These are phyloP conservation scores for Drosophila mettleri DNA, from an alignment of 2,888 invertebrate genomes.

Conservation along the genomic window DNA sequence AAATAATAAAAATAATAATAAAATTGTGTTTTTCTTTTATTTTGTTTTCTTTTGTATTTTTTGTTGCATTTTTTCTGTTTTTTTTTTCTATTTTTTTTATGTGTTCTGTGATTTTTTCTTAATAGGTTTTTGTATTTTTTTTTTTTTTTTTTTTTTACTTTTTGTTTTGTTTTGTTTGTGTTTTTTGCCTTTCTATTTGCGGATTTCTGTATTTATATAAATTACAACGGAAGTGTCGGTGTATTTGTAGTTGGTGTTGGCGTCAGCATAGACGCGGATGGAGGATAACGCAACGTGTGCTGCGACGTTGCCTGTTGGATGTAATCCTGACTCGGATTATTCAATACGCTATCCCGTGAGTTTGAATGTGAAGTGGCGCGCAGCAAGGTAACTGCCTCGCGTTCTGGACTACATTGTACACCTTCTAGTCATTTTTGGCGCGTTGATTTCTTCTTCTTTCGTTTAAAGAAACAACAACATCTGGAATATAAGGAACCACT, in stretches of 20 bases:
- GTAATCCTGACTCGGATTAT: slow-evolving; percentile 86
- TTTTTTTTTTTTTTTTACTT: slow-evolving; percentile 17
- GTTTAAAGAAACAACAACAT: slow-evolving; percentile 99
- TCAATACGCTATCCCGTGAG: slow-evolving; percentile 87
- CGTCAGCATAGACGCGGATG: slow-evolving; percentile 86
- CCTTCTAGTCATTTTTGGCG: slow-evolving; percentile 95
- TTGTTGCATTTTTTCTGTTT: slow-evolving; percentile 56
- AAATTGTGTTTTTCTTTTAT: slow-evolving; percentile 55
- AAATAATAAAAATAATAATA: slow-evolving; percentile 84
- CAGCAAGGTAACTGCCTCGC: slow-evolving; percentile 88
- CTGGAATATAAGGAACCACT: slow-evolving; percentile 86
- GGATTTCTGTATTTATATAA: slow-evolving; percentile 60
- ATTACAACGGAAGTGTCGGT: slow-evolving; percentile 86
- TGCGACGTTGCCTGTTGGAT: slow-evolving; percentile 86
- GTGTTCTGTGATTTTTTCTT: slow-evolving; percentile 31
- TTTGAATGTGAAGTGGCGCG: slow-evolving; percentile 88
- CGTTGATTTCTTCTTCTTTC: slow-evolving; percentile 99
- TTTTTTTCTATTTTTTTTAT: slow-evolving; percentile 47
- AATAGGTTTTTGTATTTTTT: slow-evolving; percentile 15
- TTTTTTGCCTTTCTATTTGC: slow-evolving; percentile 23
- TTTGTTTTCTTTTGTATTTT: slow-evolving; percentile 46
- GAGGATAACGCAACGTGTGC: slow-evolving; percentile 86
- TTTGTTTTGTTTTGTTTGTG: slow-evolving; percentile 17
- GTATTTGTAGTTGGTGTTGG: slow-evolving; percentile 86
- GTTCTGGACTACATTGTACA: slow-evolving; percentile 88